These are phyloP conservation scores for Blastobasis lacticolella DNA, from an alignment of 2,888 invertebrate genomes.

Conservation along the genomic window DNA sequence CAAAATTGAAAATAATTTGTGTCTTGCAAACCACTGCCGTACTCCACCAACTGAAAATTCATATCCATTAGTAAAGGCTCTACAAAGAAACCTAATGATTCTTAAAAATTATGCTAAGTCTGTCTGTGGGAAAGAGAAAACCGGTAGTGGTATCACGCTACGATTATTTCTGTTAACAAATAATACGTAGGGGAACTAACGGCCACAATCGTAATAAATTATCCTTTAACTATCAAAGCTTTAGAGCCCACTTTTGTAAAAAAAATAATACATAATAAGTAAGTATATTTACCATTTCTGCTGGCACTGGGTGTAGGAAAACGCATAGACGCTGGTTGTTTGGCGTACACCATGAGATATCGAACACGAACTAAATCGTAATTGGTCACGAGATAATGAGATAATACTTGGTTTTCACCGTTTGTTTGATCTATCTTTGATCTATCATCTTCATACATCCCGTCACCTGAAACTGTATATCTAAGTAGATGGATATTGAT, in stretches of 20 bases:
- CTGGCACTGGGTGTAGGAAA: conserved; percentile 42
- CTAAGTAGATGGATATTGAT: no score
- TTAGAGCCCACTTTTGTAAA: not conserved
- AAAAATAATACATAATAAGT: not conserved
- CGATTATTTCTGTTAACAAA: no score
- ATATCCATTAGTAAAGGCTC: no score
- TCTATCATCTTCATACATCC: conserved; percentile 1
- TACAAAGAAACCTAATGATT: no score
- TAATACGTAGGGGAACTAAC: no score
- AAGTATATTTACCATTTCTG: conserved; percentile 39
- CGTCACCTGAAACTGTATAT: not conserved
- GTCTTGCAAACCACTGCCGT: conserved; percentile 73
- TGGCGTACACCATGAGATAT: conserved; percentile 82
- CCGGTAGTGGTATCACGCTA: no score
- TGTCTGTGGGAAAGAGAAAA: no score
- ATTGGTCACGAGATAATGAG: conserved; percentile 84
- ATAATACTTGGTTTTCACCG: conserved; percentile 59
- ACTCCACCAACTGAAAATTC: conserved; percentile 48
- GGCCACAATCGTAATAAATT: no score
- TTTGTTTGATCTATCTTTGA: conserved; percentile 15
- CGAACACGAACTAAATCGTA: conserved; percentile 83
- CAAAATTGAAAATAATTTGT: conserved; percentile 77
- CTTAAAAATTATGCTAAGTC: no score
- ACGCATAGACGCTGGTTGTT: conserved; percentile 56
- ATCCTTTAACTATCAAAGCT: no score